A percentile compares a stretch with the other conserved stretches of the same genome.
These are phyloP conservation scores for Heliconius charithonia DNA, from an alignment of 2,888 invertebrate genomes.

Conservation along the genomic window DNA sequence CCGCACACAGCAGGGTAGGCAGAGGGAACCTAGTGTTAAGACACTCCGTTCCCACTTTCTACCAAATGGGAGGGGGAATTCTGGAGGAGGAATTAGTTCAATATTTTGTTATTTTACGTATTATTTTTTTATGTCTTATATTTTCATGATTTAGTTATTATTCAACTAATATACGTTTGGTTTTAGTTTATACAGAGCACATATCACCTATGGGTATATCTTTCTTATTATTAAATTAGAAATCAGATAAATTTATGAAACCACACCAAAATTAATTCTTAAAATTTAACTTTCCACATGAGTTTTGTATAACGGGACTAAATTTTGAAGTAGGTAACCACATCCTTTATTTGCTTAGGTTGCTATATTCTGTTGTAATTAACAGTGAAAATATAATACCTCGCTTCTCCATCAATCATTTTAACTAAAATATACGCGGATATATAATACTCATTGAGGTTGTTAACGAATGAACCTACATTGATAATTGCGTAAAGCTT, in stretches of 20 bases:
- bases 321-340: constrained; percentile 14
- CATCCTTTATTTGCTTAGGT: constrained; percentile 17
- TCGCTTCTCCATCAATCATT: constrained; percentile 8
- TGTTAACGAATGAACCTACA: constrained; percentile 19
- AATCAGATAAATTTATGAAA: background rate
- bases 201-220: background rate
- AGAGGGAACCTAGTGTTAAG: no score
- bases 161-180: no score
- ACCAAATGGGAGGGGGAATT: no score
- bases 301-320: constrained; percentile 8
- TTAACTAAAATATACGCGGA: background rate
- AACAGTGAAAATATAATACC: constrained; percentile 8
- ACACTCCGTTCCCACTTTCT: no score
- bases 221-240: background rate
- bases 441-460: background rate
- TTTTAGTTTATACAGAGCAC: no score
- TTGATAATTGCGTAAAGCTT: constrained; percentile 11
- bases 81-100: no score
- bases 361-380: constrained; percentile 21
- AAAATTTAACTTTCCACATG: constrained; percentile 1
- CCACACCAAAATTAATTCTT: constrained; percentile 3
- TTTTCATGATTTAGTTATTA: no score
- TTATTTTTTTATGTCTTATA: no score
- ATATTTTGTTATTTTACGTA: no score
- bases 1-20: no score